Conservation (phyloP, 53 echinoderm and acorn worm genomes). For the Apostichopus leukothele region DNA sequence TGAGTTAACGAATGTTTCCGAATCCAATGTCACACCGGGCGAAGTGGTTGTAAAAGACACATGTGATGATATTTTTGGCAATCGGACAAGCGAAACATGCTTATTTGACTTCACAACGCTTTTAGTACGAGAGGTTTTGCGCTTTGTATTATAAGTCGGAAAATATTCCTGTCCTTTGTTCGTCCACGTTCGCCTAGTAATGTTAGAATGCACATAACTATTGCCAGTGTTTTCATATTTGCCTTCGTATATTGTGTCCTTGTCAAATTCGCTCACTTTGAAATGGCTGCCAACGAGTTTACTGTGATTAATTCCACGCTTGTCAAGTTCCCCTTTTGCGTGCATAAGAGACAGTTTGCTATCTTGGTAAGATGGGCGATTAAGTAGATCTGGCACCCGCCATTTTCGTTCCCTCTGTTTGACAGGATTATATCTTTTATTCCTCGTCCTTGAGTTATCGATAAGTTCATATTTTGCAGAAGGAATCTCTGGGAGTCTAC, state of each 20-base stretch:
- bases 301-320: conserved; percentile 3
- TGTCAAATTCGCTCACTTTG: conserved; percentile 10
- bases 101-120: too few species aligned
- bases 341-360: background rate
- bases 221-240: background rate
- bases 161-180: too few species aligned
- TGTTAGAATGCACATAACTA: too few species aligned
- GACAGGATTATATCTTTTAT: background rate
- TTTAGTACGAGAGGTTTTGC: too few species aligned
- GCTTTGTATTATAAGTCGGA: too few species aligned
- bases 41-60: background rate
- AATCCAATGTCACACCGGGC: background rate
- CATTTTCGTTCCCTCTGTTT: background rate
- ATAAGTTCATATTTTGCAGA: background rate
- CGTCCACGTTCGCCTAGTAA: too few species aligned
- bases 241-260: conserved; percentile 12
- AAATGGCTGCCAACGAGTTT: conserved; percentile 13
- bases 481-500: background rate
- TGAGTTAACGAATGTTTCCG: background rate
- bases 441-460: background rate
- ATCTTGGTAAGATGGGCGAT: background rate
- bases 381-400: background rate
- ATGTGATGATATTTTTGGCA: too few species aligned
- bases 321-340: conserved; percentile 3
- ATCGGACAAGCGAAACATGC: too few species aligned